Conservation (phyloP, 64 coral and sea anemone genomes). For the Exaiptasia diaphana region DNA sequence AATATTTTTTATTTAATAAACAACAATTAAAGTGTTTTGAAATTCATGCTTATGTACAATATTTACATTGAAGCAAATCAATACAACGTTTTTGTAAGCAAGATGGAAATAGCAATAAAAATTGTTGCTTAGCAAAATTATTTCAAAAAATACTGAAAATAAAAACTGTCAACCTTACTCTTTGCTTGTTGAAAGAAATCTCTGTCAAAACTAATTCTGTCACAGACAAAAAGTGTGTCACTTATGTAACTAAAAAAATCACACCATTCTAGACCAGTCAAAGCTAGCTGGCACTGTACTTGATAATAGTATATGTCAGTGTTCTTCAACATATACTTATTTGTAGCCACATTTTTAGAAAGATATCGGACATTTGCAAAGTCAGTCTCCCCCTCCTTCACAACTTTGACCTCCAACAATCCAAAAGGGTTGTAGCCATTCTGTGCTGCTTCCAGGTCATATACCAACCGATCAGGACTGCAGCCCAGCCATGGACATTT, state of each 20-base stretch:
- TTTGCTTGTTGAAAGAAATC: conserved; percentile 25
- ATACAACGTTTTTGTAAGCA: no score
- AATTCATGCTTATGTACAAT: no score
- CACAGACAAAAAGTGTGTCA: conserved; percentile 36
- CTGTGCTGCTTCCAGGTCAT: neutral
- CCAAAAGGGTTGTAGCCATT: conserved; percentile 6
- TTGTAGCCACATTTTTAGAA: neutral
- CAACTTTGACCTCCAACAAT: conserved; percentile 8
- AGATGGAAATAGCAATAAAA: no score
- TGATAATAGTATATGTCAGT: conserved; percentile 39
- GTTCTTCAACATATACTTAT: neutral
- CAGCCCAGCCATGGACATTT: conserved; percentile 52
- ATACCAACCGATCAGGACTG: conserved; percentile 37
- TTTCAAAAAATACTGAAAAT: conserved; percentile 49
- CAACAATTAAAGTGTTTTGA: no score
- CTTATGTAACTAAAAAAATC: conserved; percentile 58
- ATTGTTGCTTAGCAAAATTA: no score
- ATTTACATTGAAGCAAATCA: no score
- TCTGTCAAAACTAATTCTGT: conserved; percentile 27
- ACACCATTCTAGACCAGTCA: conserved; percentile 54
- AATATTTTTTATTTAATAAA: no score
- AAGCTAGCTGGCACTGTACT: conserved; percentile 49
- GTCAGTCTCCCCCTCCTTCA: conserved; percentile 16
- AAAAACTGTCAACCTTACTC: conserved; percentile 35
- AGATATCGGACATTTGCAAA: neutral